Conservation (phyloP, 2,797 vertebrate species). For the Epinephelus awoara region DNA sequence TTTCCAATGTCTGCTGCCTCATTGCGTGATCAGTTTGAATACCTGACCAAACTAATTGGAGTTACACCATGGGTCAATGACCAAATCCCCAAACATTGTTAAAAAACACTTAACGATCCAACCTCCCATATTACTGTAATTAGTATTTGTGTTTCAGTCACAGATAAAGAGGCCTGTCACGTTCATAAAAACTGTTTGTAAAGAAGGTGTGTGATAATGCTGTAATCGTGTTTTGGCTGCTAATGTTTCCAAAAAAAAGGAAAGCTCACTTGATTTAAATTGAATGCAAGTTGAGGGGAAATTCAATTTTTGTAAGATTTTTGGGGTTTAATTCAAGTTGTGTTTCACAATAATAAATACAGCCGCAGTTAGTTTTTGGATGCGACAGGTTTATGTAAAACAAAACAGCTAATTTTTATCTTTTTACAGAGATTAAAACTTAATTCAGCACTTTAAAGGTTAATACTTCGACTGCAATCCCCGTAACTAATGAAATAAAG, state of each 20-base stretch:
- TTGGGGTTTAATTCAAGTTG: not conserved
- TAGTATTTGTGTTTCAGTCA: conserved; percentile 37
- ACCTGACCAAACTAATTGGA: conserved; percentile 65
- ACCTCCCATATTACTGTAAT: conserved; percentile 43
- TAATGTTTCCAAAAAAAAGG: not conserved
- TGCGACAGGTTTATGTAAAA: too few species aligned
- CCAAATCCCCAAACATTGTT: conserved; percentile 65
- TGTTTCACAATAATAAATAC: too few species aligned
- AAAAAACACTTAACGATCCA: conserved; percentile 61
- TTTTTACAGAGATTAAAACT: too few species aligned
- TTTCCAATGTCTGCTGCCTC: conserved; percentile 40
- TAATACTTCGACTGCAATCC: not conserved
- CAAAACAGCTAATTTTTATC: too few species aligned
- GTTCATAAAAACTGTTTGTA: not conserved
- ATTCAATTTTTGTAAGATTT: not conserved
- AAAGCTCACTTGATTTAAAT: not conserved
- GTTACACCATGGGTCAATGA: conserved; percentile 55
- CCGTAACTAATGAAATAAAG: not conserved
- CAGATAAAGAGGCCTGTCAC: conserved; percentile 16
- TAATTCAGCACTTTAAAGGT: not conserved
- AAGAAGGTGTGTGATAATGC: not conserved
- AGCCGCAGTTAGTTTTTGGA: not conserved
- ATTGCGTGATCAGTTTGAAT: conserved; percentile 63
- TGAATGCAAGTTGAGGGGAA: not conserved
- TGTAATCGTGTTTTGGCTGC: not conserved